phyloP scores from a whole-genome alignment of 2,888 invertebrate genomes.

The Zootermopsis nevadensis region DNA sequence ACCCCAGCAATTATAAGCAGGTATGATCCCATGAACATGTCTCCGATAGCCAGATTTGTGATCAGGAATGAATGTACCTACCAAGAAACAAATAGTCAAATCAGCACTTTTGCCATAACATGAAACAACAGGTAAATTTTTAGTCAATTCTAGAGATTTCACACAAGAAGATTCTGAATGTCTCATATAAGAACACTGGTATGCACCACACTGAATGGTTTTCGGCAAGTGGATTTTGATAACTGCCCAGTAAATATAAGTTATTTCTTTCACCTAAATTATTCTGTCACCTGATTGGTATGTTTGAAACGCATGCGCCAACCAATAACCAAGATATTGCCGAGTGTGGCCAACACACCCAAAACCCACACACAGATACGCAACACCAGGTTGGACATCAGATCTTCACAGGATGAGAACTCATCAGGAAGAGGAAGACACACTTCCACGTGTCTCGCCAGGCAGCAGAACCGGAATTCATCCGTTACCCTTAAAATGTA shows the following conservation, averaged over 20 bases:
- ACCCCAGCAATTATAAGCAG: constrained; percentile 60
- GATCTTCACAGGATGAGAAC: constrained; percentile 62
- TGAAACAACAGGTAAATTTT: too few relatives aligned
- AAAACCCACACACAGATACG: constrained; percentile 62
- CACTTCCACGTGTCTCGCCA: constrained; percentile 57
- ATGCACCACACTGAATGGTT: too few relatives aligned
- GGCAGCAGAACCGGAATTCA: constrained; percentile 59
- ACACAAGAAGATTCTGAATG: too few relatives aligned
- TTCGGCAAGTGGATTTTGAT: too few relatives aligned
- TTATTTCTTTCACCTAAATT: background rate
- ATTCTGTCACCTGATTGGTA: constrained; percentile 60
- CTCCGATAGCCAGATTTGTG: constrained; percentile 61
- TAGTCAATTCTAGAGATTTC: too few relatives aligned
- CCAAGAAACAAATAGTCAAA: background rate
- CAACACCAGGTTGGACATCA: constrained; percentile 62
- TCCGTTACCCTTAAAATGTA: constrained; percentile 56
- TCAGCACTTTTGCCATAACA: too few relatives aligned
- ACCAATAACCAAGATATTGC: constrained; percentile 62
- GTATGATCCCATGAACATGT: constrained; percentile 62
- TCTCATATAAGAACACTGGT: too few relatives aligned
- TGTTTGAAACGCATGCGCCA: constrained; percentile 61
- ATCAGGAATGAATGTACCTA: constrained; percentile 64
- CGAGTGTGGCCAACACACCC: constrained; percentile 60
- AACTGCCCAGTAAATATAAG: background rate
- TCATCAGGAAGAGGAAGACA: constrained; percentile 61